Base-by-base conservation (phyloP, 2,888 invertebrate genomes). In the Oligia fasciuncula region DNA sequence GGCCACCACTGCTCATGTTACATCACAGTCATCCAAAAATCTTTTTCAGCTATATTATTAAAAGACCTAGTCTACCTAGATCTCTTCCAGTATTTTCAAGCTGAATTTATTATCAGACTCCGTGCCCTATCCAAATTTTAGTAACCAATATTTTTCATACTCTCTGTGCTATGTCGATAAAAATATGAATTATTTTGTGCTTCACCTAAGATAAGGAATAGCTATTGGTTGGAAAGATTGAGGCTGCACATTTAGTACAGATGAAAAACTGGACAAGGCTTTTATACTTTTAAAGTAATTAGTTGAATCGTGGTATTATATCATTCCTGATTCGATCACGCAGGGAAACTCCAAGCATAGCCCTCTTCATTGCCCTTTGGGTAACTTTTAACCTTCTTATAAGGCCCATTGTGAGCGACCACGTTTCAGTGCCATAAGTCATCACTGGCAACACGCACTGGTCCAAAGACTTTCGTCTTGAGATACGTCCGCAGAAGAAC, bases 101-200 rank as follows among this genome's bases (percentile, higher is more conserved):
- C 68, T 84, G 80, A 83, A 88, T 81, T 88, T 88, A 83, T 83
- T 74, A 79, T 77, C 14, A 54, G 75, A 51, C n/a, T 82, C 19
- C 86, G 86, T 89, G 88, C 79, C 68, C 76, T 89, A 89, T 88
- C 89, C 83, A 46, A 75, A 67, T 80, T 83, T 77, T 73, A 65
- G 19, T 54, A 60, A 75, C 80, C 85, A 77, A 51, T 78, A 66
- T 79, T 73, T 77, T 76, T 67, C 57, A 71, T 40, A 76, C 75
- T 83, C 73, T 77, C 51, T 68, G 62, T 70, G 49, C 63, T 79
- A 70, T 69, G 69, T 80, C 80, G 84, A 82, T 89, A 84, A 73
- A 82, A 76, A 80, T 57, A 77, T 80, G 71, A 86, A 80, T 85
- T 80, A 85, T 85, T 87, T 43, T 75, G 60, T 60, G 63, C 71